These are phyloP conservation scores for Drosophila austrosaltans DNA, from an alignment of 2,888 invertebrate genomes.

Conservation along the genomic window DNA sequence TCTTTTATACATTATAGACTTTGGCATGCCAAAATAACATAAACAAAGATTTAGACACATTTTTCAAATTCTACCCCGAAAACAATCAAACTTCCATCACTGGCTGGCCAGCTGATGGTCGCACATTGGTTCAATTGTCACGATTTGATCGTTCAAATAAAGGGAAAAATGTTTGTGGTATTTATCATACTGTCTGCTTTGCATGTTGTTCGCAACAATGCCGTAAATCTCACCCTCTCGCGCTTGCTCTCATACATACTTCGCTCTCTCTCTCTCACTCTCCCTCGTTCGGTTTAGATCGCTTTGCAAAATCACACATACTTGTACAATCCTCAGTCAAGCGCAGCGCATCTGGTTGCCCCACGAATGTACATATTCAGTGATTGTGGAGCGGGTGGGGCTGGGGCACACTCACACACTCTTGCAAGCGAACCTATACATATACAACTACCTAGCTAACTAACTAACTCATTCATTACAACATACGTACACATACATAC, in stretches of 20 bases:
- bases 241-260: constrained; percentile 16
- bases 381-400: constrained; percentile 40
- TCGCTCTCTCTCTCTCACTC: constrained; percentile 48
- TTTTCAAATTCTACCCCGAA: background rate
- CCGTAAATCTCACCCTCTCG: constrained; percentile 2
- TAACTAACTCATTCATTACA: constrained; percentile 30
- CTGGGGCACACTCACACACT: constrained; percentile 28
- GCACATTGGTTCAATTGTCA: constrained; percentile 32
- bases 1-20: background rate
- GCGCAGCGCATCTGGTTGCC: constrained; percentile 26
- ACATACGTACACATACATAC: constrained; percentile 9
- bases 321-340: constrained; percentile 24
- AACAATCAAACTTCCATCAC: constrained; percentile 33
- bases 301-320: constrained; percentile 38
- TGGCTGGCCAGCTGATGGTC: constrained; percentile 37
- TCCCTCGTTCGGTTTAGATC: constrained; percentile 55
- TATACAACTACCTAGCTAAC: constrained; percentile 14
- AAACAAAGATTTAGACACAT: background rate
- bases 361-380: constrained; percentile 31
- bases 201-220: constrained; percentile 31
- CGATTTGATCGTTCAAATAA: background rate
- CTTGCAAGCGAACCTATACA: constrained; percentile 21
- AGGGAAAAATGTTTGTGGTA: background rate
- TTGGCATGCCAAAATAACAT: background rate
- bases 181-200: constrained; percentile 35